phyloP scores from a whole-genome alignment of 2,113 vertebrate genomes.

The Sarotherodon lohbergeri region DNA sequence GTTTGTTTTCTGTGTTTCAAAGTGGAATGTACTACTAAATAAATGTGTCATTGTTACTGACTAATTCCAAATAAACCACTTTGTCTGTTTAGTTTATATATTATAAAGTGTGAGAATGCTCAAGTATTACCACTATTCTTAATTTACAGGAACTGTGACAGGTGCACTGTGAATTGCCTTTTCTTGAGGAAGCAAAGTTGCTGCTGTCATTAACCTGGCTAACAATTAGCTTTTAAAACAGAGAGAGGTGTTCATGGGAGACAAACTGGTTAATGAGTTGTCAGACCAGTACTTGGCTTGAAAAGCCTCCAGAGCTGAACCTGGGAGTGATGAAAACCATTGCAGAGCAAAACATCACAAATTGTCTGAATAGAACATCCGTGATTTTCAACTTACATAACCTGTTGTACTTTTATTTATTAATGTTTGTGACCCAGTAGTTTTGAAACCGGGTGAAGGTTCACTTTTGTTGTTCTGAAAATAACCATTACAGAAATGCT shows the following conservation, averaged over 20 bases:
- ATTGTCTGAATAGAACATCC: neutral
- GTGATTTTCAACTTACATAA: neutral
- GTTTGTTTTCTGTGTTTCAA: neutral
- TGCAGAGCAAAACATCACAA: neutral
- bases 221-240: conserved; percentile 79
- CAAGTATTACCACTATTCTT: neutral
- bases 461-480: neutral
- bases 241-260: conserved; percentile 81
- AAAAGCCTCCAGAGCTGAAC: conserved; percentile 4
- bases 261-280: conserved; percentile 87
- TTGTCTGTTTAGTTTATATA: neutral
- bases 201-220: conserved; percentile 63
- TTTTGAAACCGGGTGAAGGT: neutral
- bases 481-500: neutral
- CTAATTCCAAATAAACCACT: neutral
- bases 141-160: conserved; percentile 5
- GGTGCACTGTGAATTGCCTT: conserved; percentile 28
- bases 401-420: neutral
- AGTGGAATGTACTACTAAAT: neutral
- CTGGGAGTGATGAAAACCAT: neutral
- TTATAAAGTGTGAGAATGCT: neutral
- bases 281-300: conserved; percentile 44
- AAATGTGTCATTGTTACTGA: neutral
- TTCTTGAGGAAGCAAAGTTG: conserved; percentile 4
- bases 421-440: neutral